phyloP scores from a whole-genome alignment of 2,888 invertebrate species.

The Dolichopus griseipennis region DNA sequence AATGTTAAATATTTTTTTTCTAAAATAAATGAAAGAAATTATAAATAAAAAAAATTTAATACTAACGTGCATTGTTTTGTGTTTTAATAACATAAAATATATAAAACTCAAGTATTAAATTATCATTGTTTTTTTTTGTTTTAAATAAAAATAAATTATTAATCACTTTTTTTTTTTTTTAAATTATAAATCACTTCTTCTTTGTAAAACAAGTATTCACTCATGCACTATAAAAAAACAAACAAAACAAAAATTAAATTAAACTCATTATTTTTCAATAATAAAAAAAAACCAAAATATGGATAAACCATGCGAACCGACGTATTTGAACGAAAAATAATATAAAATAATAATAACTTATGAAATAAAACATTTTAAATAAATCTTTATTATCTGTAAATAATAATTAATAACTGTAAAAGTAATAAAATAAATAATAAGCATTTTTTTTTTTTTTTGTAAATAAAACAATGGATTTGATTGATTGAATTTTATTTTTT shows the following conservation, averaged over 20 bases:
- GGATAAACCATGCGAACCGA: background rate
- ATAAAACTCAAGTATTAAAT: background rate
- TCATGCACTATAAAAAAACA: background rate
- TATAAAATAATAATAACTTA: no score
- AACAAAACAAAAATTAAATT: background rate
- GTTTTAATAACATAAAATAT: background rate
- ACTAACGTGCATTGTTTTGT: conserved; percentile 1
- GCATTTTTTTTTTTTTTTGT: background rate
- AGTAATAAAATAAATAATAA: background rate
- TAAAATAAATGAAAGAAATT: background rate
- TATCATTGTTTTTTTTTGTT: no score
- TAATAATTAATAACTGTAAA: background rate
- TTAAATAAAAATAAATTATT: background rate
- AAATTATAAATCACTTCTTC: background rate
- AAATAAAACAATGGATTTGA: no score
- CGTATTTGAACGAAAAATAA: no score
- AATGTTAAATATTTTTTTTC: background rate
- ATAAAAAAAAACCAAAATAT: background rate
- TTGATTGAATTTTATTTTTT: no score
- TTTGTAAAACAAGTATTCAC: background rate
- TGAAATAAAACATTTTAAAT: background rate
- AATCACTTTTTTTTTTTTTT: background rate
- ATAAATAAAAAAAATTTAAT: background rate
- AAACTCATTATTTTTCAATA: background rate
- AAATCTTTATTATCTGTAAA: background rate